Evolutionary conservation across 2,888 invertebrate genomes (phyloP), one percentile per base, ranked within the genome.

Genomic region (Ormyrus rosae): DNA sequence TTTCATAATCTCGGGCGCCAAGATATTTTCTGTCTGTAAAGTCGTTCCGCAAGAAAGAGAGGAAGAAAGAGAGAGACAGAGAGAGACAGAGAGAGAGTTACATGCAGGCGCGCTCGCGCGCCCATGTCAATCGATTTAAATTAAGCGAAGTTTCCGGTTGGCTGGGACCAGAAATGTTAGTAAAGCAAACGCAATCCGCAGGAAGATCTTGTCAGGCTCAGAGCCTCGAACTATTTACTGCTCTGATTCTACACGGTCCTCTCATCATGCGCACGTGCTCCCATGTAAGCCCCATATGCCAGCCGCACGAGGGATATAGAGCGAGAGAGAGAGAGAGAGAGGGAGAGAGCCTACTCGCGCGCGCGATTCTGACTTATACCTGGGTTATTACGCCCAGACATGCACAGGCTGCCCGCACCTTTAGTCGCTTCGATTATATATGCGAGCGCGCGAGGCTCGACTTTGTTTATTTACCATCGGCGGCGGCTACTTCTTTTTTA

Each of bases 171-270:
- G 79, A 75, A 73, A 81, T 70, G 78, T 79, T 76, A 70, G 76
- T 70, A 81, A 79, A 81, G 77, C 74, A 74, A 78, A 78, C 65
- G 81, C 77, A 71, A 80, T 80, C 77, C 76, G 73, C 81, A 51
- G 79, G 80, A 82, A 82, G 82, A 82, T 82, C 67, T 79, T 82
- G 82, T 82, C 82, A 82, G 80, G 73, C 74, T 73, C 80, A 77
- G 82, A 70, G 75, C 58, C 68, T 75, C 74, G 67, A 77, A 82
- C 77, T 80, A 82, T 82, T 82, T 80, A 82, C 82, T 73, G 70
- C 73, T 69, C 65, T 45, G 75, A 75, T 74, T 78, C 65, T 68
- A 68, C 76, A 72, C 56, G 70, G 70, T 72, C 70, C 58, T 69
- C 78, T 75, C 81, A 67, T 67, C 82, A 71, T 61, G 70, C 48